These are phyloP conservation scores for Champsocephalus gunnari DNA, from an alignment of 2,797 vertebrate species.

Conservation along the genomic window DNA sequence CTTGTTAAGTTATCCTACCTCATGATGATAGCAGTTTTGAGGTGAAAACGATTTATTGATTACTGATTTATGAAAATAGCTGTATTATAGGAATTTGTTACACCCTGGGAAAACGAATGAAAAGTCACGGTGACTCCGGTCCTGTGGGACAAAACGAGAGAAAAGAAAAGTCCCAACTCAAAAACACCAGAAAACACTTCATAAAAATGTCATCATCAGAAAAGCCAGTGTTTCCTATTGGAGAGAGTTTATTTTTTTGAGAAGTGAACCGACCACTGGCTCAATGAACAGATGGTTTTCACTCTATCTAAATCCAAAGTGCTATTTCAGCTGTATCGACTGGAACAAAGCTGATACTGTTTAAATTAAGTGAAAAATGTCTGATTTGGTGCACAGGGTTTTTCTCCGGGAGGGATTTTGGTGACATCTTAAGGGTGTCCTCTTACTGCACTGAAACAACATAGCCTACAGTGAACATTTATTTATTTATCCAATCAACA, in stretches of 20 bases:
- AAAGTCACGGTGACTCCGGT: constrained; percentile 3
- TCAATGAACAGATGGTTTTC: constrained; percentile 75
- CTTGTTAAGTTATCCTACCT: background rate
- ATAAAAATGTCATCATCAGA: constrained; percentile 75
- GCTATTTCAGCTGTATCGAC: constrained; percentile 77
- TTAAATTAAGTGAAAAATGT: constrained; percentile 65
- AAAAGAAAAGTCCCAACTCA: constrained; percentile 31
- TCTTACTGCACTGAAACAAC: constrained; percentile 3
- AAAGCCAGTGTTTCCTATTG: constrained; percentile 49
- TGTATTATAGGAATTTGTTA: background rate
- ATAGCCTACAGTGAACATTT: background rate
- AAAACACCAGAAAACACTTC: constrained; percentile 62
- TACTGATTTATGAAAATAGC: background rate
- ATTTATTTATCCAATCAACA: background rate
- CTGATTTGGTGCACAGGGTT: constrained; percentile 32
- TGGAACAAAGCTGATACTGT: constrained; percentile 70
- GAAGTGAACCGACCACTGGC: constrained; percentile 52
- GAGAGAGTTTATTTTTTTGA: constrained; percentile 56
- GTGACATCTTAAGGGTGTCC: constrained; percentile 3
- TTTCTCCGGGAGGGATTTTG: background rate
- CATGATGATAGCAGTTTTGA: background rate
- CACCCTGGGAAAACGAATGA: background rate
- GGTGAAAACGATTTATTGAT: background rate
- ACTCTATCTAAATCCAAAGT: constrained; percentile 70
- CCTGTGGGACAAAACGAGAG: constrained; percentile 29